These are phyloP conservation scores for Hormiphora californensis DNA, from an alignment of 37 sponge, comb jelly and placozoan species.

Conservation along the genomic window DNA sequence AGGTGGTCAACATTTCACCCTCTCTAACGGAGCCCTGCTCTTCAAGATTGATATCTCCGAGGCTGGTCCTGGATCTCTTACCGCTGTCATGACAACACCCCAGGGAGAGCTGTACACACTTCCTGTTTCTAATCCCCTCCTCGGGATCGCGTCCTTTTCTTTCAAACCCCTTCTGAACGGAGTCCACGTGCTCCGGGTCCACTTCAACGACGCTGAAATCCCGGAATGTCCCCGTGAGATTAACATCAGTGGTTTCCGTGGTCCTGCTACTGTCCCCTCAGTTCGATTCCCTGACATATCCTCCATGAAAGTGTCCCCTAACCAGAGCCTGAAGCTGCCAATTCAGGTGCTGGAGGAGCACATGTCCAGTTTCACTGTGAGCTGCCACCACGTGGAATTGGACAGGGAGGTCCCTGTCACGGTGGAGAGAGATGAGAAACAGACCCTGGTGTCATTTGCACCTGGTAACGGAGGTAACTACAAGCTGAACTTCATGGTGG, in stretches of 20 bases:
- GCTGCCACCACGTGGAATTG: not conserved
- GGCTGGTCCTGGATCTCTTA: not conserved
- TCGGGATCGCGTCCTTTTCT: not conserved
- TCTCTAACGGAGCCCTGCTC: not conserved
- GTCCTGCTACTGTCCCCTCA: not conserved
- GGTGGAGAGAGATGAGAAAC: too few species aligned
- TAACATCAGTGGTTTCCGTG: not conserved
- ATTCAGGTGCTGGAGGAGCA: not conserved
- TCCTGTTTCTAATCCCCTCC: not conserved
- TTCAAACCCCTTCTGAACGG: not conserved
- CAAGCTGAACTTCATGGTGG: not conserved
- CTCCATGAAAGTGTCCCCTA: not conserved
- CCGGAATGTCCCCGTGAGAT: conserved; percentile 12
- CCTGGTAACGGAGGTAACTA: conserved; percentile 1
- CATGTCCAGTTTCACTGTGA: not conserved
- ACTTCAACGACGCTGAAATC: not conserved
- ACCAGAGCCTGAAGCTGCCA: conserved; percentile 40
- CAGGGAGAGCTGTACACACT: not conserved
- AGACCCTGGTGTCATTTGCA: not conserved
- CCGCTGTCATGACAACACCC: not conserved
- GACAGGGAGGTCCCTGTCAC: not conserved
- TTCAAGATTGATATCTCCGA: not conserved
- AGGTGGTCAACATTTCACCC: not conserved
- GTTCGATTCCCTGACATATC: conserved; percentile 21
- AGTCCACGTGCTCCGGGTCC: not conserved